Percentiles rank a stretch among this genome's conserved stretches.
Conservation (phyloP, 2,888 invertebrate species). For the Tetropium fuscum region DNA sequence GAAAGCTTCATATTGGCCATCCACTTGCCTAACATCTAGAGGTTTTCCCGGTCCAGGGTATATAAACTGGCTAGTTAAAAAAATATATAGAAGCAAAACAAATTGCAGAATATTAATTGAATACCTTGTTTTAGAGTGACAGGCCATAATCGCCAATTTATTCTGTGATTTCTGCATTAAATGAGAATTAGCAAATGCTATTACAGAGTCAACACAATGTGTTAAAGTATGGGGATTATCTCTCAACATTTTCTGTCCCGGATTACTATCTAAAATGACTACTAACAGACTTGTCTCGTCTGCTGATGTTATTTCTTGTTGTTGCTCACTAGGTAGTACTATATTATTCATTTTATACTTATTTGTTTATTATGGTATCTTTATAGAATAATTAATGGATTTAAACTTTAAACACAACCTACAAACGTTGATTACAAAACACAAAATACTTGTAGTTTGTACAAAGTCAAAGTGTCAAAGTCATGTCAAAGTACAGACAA, state of each 20-base stretch:
- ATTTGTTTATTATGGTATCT: too few species aligned
- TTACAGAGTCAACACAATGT: constrained; percentile 85
- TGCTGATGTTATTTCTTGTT: constrained; percentile 55
- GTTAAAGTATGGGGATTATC: constrained; percentile 82
- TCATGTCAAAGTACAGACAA: too few species aligned
- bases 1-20: constrained; percentile 94
- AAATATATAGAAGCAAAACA: constrained; percentile 30
- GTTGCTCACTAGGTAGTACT: constrained; percentile 51
- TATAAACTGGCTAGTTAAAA: constrained; percentile 78
- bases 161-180: constrained; percentile 91
- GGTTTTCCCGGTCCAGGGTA: constrained; percentile 81
- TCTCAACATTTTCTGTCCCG: constrained; percentile 84
- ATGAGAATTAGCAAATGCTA: constrained; percentile 93
- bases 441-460: too few species aligned
- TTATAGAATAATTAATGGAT: too few species aligned
- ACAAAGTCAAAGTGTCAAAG: too few species aligned
- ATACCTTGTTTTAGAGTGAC: constrained; percentile 83
- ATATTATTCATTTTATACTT: constrained; percentile 54
- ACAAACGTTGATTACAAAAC: too few species aligned
- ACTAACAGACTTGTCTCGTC: constrained; percentile 79
- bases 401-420: too few species aligned
- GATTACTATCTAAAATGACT: constrained; percentile 89
- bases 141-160: constrained; percentile 88
- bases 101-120: constrained; percentile 5
- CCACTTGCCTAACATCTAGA: constrained; percentile 81